These are phyloP conservation scores for Anas platyrhynchos DNA, from an alignment of 2,113 vertebrate species.

Conservation along the genomic window DNA sequence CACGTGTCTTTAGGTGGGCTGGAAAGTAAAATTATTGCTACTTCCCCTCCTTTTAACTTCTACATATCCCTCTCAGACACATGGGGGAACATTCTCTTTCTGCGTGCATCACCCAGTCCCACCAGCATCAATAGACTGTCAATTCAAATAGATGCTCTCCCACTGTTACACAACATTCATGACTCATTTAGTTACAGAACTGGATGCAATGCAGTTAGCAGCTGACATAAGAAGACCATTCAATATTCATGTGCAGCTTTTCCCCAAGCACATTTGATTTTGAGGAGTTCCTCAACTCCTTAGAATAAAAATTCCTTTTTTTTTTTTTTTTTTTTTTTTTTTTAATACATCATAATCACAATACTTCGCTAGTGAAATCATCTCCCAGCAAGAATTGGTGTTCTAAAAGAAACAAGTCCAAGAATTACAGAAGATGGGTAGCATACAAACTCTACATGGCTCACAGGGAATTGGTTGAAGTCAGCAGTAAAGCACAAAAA, in stretches of 20 bases:
- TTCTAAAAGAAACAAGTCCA: background rate
- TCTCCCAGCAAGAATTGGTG: background rate
- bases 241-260: background rate
- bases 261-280: slow-evolving; percentile 3
- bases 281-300: slow-evolving; percentile 20
- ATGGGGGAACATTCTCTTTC: background rate
- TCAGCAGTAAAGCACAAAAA: background rate
- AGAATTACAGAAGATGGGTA: background rate
- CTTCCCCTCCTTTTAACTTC: background rate
- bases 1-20: background rate
- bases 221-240: background rate
- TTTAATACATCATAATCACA: background rate
- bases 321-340: no score
- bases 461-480: background rate
- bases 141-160: background rate
- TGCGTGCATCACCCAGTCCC: background rate
- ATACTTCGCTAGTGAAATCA: background rate
- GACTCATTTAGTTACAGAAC: background rate
- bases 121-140: no score
- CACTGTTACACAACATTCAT: background rate
- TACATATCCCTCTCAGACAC: fast-evolving
- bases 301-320: slow-evolving; percentile 20
- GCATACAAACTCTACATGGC: background rate
- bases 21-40: background rate
- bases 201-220: background rate